Base-by-base conservation (phyloP, 2,888 invertebrate genomes). In the Epistrophella euchroma region DNA sequence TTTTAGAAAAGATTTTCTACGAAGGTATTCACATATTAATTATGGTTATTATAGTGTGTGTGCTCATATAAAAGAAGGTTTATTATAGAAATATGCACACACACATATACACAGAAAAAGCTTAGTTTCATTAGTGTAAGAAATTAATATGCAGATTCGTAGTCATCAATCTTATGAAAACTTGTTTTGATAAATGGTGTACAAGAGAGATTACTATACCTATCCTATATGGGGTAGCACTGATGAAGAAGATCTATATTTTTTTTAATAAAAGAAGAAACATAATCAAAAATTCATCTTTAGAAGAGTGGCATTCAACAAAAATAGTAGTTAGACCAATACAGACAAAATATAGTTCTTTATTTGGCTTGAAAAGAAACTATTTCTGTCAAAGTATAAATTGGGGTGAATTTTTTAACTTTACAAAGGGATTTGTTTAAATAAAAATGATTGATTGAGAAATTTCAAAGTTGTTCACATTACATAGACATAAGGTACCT, bases 41-140 rank as follows among this genome's bases (percentile, higher is more conserved):
- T 6, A 25, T 25, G 22, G 52, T 52, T 56, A 13, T 11, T 5
- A 32, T 11, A 1, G 2, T 19, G 58, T 37, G 35, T 35, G 58
- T 58, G 58, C 37, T 6, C 15, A 17, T 6, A 19, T 19, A 28
- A 17, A 28, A 66, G 45, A 43, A 19, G 32, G 28, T 28, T 64
- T 32, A 45, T 45, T 64, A 32, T 28, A 45, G 43, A 45, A 64
- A 45, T 50, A 32, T 28, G 10, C 52, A 5, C 6, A 50, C 13
- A n/a, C n/a, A n/a, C n/a, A n/a, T n/a, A n/a, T 4, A 6, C 37
- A 40, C 60, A 35, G 32, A 66, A 5, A 66, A 32, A 37, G 52
- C 68, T 37, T 37, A 52, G 52, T 52, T 68, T 68, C 68, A 68
- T 68, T 68, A 68, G 50, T 10, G 50, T 68, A 52, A 68, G 68